phyloP scores from a whole-genome alignment of 1,140 invertebrate species.

The Drosophila guanche region DNA sequence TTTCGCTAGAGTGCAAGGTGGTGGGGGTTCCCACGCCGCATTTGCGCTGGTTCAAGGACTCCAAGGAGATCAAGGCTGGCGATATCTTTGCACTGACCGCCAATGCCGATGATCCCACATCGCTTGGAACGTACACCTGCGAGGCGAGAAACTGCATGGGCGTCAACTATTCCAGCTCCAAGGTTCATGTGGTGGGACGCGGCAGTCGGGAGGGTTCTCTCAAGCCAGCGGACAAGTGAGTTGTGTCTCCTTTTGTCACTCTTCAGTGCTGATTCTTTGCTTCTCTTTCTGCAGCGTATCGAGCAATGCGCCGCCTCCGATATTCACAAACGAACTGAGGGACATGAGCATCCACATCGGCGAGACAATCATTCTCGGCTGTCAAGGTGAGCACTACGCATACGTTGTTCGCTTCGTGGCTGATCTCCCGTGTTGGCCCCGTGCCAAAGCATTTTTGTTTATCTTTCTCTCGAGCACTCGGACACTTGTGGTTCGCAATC shows the following conservation, averaged over 20 bases:
- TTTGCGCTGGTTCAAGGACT: conserved; percentile 93
- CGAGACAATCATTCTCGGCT: conserved; percentile 88
- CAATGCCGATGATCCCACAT: conserved; percentile 91
- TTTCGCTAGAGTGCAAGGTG: conserved; percentile 94
- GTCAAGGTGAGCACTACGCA: conserved; percentile 86
- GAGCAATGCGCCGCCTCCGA: conserved; percentile 87
- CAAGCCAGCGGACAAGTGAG: conserved; percentile 84
- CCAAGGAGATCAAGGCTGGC: conserved; percentile 93
- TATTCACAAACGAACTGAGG: conserved; percentile 89
- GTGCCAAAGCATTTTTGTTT: conserved; percentile 68
- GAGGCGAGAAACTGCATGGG: conserved; percentile 95
- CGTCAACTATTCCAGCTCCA: conserved; percentile 90
- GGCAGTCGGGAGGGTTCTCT: conserved; percentile 87
- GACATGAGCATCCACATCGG: conserved; percentile 90
- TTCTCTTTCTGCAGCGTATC: conserved; percentile 62
- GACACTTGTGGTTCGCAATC: conserved; percentile 22
- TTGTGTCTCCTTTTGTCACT: not conserved
- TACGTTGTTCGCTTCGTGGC: conserved; percentile 4
- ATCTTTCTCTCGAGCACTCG: conserved; percentile 41
- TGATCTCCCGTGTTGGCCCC: conserved; percentile 43
- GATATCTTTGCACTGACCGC: conserved; percentile 94
- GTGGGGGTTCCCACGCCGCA: conserved; percentile 93
- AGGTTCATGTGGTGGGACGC: conserved; percentile 89
- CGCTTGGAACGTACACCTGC: conserved; percentile 92
- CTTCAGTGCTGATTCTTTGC: not conserved